phyloP scores from a whole-genome alignment of 2,888 invertebrate species.

The Matsumyia berberina region DNA sequence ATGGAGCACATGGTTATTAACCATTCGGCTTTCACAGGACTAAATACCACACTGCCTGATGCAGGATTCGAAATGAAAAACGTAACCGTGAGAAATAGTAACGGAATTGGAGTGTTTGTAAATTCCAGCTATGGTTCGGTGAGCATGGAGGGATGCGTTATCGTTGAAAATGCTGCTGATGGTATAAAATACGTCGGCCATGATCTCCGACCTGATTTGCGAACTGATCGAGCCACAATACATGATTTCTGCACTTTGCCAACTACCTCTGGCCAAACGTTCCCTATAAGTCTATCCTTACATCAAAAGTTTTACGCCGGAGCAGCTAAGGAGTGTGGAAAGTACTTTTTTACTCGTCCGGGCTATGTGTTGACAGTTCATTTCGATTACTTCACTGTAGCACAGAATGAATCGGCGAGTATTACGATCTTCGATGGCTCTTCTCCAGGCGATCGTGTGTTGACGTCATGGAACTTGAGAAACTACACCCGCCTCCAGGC shows the following conservation, averaged over 20 bases:
- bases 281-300: slow-evolving; percentile 92
- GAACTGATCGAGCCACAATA: slow-evolving; percentile 90
- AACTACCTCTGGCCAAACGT: slow-evolving; percentile 93
- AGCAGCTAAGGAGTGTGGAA: slow-evolving; percentile 89
- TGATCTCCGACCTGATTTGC: slow-evolving; percentile 91
- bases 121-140: slow-evolving; percentile 94
- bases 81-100: slow-evolving; percentile 92
- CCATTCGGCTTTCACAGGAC: slow-evolving; percentile 96
- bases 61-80: slow-evolving; percentile 92
- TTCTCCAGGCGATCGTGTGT: slow-evolving; percentile 88
- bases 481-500: slow-evolving; percentile 96
- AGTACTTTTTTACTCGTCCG: slow-evolving; percentile 91
- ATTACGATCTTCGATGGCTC: slow-evolving; percentile 93
- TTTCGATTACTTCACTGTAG: slow-evolving; percentile 92
- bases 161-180: slow-evolving; percentile 95
- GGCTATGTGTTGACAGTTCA: slow-evolving; percentile 94
- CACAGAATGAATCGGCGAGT: slow-evolving; percentile 89
- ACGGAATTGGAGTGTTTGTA: slow-evolving; percentile 94
- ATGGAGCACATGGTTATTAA: slow-evolving; percentile 93
- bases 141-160: slow-evolving; percentile 90
- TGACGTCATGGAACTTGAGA: slow-evolving; percentile 89
- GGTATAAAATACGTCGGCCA: slow-evolving; percentile 94
- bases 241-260: slow-evolving; percentile 94
- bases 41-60: slow-evolving; percentile 93
- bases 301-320: slow-evolving; percentile 91